These are phyloP conservation scores for Myiothlypis coronata DNA, from an alignment of 2,797 vertebrate species.

Conservation along the genomic window DNA sequence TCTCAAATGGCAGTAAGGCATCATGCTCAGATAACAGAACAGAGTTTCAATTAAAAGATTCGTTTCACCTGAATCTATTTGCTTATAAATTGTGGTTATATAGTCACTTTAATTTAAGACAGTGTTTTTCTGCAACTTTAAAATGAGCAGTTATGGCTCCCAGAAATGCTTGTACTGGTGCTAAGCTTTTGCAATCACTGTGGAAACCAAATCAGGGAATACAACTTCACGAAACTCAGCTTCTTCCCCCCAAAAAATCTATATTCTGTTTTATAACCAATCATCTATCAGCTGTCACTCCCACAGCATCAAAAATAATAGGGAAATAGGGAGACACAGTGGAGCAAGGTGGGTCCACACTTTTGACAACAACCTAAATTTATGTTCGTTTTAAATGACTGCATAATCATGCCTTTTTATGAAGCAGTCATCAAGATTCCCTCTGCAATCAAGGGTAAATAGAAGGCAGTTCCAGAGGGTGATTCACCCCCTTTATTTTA, in stretches of 20 bases:
- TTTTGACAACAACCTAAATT: constrained; percentile 24
- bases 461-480: constrained; percentile 29
- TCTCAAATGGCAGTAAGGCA: not conserved
- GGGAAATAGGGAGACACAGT: not conserved
- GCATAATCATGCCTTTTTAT: constrained; percentile 9
- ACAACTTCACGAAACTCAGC: not conserved
- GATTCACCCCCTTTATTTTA: constrained; percentile 50
- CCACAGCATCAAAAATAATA: not conserved
- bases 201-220: not conserved
- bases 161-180: not conserved
- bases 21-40: not conserved
- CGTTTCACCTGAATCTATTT: not conserved
- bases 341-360: not conserved
- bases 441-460: constrained; percentile 42
- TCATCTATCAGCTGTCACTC: not conserved
- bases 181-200: not conserved
- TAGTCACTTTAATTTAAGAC: not conserved
- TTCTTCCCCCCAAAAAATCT: not conserved
- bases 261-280: not conserved
- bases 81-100: not conserved
- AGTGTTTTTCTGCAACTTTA: not conserved
- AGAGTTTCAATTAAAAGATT: not conserved
- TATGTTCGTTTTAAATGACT: constrained; percentile 9
- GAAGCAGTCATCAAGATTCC: constrained; percentile 33
- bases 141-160: not conserved